Conservation (phyloP, 2,888 invertebrate genomes). For the Drosophila prostipennis region DNA sequence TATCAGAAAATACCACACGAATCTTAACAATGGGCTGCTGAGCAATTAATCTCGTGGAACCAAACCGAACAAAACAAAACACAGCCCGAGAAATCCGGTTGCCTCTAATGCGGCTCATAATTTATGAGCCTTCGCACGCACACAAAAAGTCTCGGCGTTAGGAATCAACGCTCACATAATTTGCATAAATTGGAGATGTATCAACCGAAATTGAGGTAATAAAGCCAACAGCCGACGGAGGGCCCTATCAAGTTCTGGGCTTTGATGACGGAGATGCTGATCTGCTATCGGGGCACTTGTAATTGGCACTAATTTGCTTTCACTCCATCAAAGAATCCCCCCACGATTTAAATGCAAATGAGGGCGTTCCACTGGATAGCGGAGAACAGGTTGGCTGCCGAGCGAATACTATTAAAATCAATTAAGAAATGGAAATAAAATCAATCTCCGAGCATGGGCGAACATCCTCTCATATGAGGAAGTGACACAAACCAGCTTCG, state of each 20-base stretch:
- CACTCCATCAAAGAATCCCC: constrained; percentile 28
- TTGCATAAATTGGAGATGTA: constrained; percentile 73
- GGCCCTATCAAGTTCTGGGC: constrained; percentile 22
- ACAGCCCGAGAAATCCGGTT: constrained; percentile 63
- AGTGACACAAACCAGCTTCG: constrained; percentile 34
- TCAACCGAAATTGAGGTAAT: constrained; percentile 52
- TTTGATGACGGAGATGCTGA: constrained; percentile 27
- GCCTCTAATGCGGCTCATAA: constrained; percentile 55
- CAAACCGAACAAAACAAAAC: constrained; percentile 39
- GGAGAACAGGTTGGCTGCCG: constrained; percentile 19
- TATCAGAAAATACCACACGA: constrained; percentile 45
- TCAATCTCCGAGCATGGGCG: constrained; percentile 30
- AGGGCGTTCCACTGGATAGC: constrained; percentile 41
- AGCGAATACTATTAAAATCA: constrained; percentile 41
- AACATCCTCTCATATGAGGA: constrained; percentile 31
- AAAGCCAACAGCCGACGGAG: constrained; percentile 18
- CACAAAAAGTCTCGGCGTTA: constrained; percentile 55
- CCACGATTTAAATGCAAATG: constrained; percentile 65
- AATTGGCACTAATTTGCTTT: constrained; percentile 51
- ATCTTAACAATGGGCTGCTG: constrained; percentile 58
- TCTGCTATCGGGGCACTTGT: constrained; percentile 35
- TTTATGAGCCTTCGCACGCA: constrained; percentile 67
- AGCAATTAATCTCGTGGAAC: constrained; percentile 63
- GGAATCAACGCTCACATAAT: constrained; percentile 65
- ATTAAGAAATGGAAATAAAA: constrained; percentile 52